Percentiles rank a stretch among this genome's conserved stretches.
Conservation (phyloP, 2,797 vertebrate genomes). For the Enteromius argenteus region DNA sequence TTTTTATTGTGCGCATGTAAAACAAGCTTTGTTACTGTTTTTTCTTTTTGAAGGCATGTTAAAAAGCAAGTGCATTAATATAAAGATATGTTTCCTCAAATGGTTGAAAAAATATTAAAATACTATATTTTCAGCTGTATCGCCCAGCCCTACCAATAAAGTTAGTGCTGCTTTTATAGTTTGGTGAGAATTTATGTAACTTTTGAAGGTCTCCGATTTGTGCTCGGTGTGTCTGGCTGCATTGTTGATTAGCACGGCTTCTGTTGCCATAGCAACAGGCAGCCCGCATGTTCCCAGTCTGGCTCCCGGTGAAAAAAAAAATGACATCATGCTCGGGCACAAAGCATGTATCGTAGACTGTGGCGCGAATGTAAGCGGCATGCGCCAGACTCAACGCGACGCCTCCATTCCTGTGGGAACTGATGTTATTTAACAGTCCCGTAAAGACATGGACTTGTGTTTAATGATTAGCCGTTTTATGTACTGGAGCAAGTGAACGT, state of each 20-base stretch:
- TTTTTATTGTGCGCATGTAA: background rate
- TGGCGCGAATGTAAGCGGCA: background rate
- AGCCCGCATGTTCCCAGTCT: slow-evolving; percentile 52
- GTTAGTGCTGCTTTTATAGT: slow-evolving; percentile 16
- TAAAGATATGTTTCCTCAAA: background rate
- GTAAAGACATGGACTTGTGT: background rate
- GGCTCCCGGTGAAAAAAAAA: slow-evolving; percentile 31
- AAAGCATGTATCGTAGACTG: slow-evolving; percentile 35
- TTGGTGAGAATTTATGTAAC: slow-evolving; percentile 29
- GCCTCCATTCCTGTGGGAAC: background rate
- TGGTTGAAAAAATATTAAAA: background rate
- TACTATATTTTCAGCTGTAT: background rate
- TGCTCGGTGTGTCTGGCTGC: slow-evolving; percentile 27
- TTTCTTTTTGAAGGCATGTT: background rate
- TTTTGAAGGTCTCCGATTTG: slow-evolving; percentile 36
- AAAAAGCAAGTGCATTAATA: background rate
- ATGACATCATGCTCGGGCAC: slow-evolving; percentile 57
- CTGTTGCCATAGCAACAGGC: slow-evolving; percentile 62
- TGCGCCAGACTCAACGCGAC: slow-evolving; percentile 11
- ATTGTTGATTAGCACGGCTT: slow-evolving; percentile 56
- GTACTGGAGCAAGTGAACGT: slow-evolving; percentile 1
- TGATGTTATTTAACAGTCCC: slow-evolving; percentile 7
- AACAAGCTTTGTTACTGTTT: background rate
- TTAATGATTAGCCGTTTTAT: slow-evolving; percentile 13
- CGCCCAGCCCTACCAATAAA: background rate